Percentiles rank a stretch among this genome's conserved stretches.
Evolutionary conservation across 2,888 invertebrate species (phyloP).

Genomic region (Spicauda simplicius): DNA sequence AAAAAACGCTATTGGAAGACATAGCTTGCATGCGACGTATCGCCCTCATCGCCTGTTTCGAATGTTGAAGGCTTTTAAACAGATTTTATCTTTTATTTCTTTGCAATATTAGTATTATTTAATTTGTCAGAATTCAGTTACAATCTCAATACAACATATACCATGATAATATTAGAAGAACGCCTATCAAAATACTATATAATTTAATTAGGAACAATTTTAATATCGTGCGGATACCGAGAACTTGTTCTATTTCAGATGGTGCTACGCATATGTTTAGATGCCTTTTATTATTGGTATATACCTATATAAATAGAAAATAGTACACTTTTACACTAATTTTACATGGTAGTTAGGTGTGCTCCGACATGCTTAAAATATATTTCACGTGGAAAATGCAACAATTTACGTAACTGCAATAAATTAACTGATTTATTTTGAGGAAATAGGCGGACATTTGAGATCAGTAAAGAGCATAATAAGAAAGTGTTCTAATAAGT

Average conservation of each 20-base stretch:
- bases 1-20: too few species aligned
- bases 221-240: too few species aligned
- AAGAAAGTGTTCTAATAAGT: neutral
- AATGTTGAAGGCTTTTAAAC: too few species aligned
- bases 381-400: conserved; percentile 3
- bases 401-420: neutral
- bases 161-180: too few species aligned
- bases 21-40: too few species aligned
- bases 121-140: too few species aligned
- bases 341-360: neutral
- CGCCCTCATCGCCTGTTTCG: too few species aligned
- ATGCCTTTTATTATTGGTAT: neutral
- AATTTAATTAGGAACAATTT: too few species aligned
- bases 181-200: too few species aligned
- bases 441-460: conserved; percentile 1
- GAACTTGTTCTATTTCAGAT: neutral
- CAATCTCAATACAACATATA: too few species aligned
- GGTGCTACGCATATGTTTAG: neutral
- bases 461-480: neutral
- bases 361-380: neutral
- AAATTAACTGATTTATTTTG: conserved; percentile 7
- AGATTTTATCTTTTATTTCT: too few species aligned
- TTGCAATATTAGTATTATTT: neutral
- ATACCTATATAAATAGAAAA: neutral
- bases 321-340: neutral